These are phyloP conservation scores for Agelaius tricolor DNA, from an alignment of 2,113 vertebrate genomes.

Conservation along the genomic window DNA sequence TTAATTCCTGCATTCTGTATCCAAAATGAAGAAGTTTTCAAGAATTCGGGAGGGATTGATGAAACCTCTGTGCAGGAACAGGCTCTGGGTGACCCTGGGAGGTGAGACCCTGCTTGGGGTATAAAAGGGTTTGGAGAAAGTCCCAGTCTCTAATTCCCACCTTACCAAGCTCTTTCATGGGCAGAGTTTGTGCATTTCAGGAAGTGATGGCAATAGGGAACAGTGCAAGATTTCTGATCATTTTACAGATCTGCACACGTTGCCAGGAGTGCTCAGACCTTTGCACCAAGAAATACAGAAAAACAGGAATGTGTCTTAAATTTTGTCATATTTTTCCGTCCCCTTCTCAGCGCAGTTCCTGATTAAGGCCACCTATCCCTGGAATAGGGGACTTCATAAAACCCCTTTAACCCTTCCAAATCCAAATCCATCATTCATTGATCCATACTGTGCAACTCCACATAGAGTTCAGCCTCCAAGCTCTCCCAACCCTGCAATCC, in stretches of 20 bases:
- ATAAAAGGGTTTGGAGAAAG: background rate
- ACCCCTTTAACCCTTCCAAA: background rate
- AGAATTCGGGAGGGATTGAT: background rate
- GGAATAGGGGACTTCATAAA: background rate
- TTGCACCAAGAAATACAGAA: background rate
- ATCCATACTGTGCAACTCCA: background rate
- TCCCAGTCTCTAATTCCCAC: background rate
- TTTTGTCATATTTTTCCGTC: background rate
- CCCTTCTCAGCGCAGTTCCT: fast-evolving
- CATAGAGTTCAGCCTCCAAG: background rate
- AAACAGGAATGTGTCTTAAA: background rate
- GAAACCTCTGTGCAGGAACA: background rate
- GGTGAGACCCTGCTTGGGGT: background rate
- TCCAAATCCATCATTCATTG: background rate
- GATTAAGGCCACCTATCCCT: background rate
- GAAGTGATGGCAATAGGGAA: fast-evolving
- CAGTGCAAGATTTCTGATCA: background rate
- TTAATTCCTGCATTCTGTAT: no score
- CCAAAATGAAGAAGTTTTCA: no score
- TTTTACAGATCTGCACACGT: fast-evolving
- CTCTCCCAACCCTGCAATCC: background rate
- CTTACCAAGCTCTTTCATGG: background rate
- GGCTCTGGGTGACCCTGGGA: background rate
- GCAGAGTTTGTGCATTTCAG: fast-evolving
- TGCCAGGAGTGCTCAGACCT: background rate